Conservation (phyloP, 2,888 invertebrate genomes). For the Boloria selene region DNA sequence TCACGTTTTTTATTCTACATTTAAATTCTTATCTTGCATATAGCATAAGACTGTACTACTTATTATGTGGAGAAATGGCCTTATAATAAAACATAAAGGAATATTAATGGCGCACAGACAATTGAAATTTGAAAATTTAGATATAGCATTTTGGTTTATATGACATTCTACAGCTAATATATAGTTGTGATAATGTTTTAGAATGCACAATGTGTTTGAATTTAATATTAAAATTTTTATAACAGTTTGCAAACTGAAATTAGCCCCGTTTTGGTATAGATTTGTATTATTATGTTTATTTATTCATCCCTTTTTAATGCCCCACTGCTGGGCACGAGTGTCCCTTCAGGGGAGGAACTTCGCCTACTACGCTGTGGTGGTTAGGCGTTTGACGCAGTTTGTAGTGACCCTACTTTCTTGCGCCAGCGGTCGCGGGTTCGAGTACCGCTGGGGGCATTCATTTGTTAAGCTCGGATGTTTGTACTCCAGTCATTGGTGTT, state of each 20-base stretch:
- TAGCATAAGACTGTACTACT: conserved; percentile 2
- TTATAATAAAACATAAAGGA: conserved; percentile 16
- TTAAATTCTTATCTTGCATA: neutral
- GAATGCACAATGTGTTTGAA: neutral
- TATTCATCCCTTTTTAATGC: too few species aligned
- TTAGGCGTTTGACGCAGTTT: too few species aligned
- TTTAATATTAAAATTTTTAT: neutral
- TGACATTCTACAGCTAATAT: conserved; percentile 9
- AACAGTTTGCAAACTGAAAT: neutral
- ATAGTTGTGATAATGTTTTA: conserved; percentile 17
- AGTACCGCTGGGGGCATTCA: too few species aligned
- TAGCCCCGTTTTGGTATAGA: too few species aligned
- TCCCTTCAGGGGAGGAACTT: too few species aligned
- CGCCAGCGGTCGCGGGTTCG: too few species aligned
- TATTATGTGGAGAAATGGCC: conserved; percentile 6
- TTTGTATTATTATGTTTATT: too few species aligned
- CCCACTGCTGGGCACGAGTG: too few species aligned
- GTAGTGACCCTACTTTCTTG: too few species aligned
- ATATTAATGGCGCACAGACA: conserved; percentile 23
- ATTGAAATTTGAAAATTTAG: conserved; percentile 24
- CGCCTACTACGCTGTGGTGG: too few species aligned
- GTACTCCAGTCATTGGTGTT: too few species aligned
- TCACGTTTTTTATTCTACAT: neutral
- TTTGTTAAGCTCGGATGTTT: too few species aligned
- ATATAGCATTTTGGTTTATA: conserved; percentile 15